Evolutionary conservation across 2,888 invertebrate genomes (phyloP), one percentile per base, ranked within the genome.

Genomic region (Zaprionus bogoriensis): DNA sequence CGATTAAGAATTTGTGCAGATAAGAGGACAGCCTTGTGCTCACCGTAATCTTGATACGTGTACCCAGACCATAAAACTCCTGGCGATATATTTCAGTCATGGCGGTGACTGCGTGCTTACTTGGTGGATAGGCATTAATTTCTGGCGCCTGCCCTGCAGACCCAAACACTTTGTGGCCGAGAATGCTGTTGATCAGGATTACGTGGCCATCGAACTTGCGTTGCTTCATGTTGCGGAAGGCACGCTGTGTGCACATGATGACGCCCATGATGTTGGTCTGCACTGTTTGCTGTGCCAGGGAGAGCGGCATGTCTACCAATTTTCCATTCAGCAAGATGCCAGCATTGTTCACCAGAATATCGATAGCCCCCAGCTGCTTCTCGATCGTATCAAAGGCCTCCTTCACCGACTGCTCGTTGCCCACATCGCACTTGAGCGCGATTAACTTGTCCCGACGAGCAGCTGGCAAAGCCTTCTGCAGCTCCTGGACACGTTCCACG

Each of bases 331-430:
- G 67, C 17, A 79, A 7, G 0, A 92, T 79, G 2, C 92, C 94
- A 2, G 94, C 94, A 77, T 93, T 93, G 79, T 94, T 94, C 2
- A 94, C 87, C 54, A 93, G 89, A 4, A 94, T 91, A 77, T 93
- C 92, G 23, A 93, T 90, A 6, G 92, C 92, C 0, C 93, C 93
- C 2, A 92, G 74, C 1, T 91, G 87, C n/a, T 89, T 67, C 14
- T 92, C 91, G 41, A 93, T 91, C 89, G 89, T 90, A 28, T 90
- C 86, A 83, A 94, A 94, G 30, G 92, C 92, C 9, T 88, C 84
- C 39, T 92, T 77, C 20, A 94, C 92, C 0, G 93, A 92, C 0
- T 91, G 89, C 67, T 92, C 92, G 36, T 91, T 91, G 4, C 89
- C 88, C 6, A 94, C 87, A 79, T 94, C 93, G 72, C 94, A 93